Conservation (phyloP, 2,797 vertebrate species). For the Apogon talboti region DNA sequence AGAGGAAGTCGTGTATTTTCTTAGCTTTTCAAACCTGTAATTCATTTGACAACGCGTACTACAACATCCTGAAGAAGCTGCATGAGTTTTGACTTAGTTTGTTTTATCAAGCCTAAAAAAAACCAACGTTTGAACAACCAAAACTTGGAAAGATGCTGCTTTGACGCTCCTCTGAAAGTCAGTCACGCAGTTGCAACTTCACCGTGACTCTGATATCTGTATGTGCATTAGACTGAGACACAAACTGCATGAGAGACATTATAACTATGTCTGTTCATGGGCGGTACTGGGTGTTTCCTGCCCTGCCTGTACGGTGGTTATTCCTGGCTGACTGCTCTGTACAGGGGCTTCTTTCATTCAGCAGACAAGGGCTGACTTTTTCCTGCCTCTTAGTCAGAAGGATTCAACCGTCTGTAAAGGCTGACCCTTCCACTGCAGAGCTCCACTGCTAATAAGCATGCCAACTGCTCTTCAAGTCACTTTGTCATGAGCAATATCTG, state of each 20-base stretch:
- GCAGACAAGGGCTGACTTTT: conserved; percentile 19
- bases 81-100: neutral
- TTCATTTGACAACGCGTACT: neutral
- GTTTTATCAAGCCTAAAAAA: neutral
- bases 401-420: neutral
- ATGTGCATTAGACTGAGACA: conserved; percentile 16
- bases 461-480: neutral
- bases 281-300: conserved; percentile 54
- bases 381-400: conserved; percentile 2
- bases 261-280: conserved; percentile 19
- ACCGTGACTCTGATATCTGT: conserved; percentile 4
- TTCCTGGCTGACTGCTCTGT: conserved; percentile 31
- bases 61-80: neutral
- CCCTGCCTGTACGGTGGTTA: conserved; percentile 12
- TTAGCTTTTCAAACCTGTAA: neutral
- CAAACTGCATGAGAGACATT: conserved; percentile 13
- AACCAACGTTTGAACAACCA: conserved; percentile 13
- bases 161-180: conserved; percentile 23
- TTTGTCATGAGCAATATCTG: neutral
- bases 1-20: neutral
- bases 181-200: conserved; percentile 15
- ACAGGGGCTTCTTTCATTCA: conserved; percentile 64
- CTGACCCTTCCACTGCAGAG: neutral
- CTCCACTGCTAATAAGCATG: neutral
- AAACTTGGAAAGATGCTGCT: conserved; percentile 10